These are phyloP conservation scores for Pseudotriccus pelzelni DNA, from an alignment of 2,797 vertebrate species.

Conservation along the genomic window DNA sequence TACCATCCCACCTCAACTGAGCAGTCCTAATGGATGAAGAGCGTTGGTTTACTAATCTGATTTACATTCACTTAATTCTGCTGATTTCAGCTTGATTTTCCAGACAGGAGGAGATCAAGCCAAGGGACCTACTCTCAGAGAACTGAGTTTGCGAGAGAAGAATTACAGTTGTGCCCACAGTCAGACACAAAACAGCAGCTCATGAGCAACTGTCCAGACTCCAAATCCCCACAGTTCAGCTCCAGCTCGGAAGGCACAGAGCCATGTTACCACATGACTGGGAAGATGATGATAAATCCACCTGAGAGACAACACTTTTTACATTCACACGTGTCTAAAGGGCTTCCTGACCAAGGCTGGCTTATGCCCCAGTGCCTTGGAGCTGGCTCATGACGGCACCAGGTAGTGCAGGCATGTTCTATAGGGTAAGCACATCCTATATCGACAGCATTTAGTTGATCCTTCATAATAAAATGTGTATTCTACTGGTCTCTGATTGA, in stretches of 20 bases:
- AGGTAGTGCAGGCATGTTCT: not conserved
- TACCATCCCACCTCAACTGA: not conserved
- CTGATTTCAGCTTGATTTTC: slow-evolving; percentile 20
- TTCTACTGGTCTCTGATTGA: not conserved
- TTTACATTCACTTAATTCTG: not conserved
- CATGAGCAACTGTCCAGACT: not conserved
- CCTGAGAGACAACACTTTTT: not conserved
- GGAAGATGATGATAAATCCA: not conserved
- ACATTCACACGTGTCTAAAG: not conserved
- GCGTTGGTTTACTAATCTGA: not conserved
- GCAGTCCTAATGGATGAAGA: not conserved
- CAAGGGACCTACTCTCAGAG: not conserved
- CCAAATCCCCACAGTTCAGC: not conserved
- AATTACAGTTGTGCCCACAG: not conserved
- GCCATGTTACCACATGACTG: not conserved
- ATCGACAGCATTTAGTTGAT: not conserved
- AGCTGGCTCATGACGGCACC: not conserved
- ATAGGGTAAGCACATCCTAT: not conserved
- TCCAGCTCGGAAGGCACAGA: not conserved
- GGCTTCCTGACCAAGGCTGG: not conserved
- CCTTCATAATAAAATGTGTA: not conserved
- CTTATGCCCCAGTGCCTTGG: not conserved
- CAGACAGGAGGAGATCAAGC: not conserved
- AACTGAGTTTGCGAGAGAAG: not conserved
- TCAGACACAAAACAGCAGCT: not conserved